phyloP scores from a whole-genome alignment of 1,140 invertebrate genomes.

The Drosophila gunungcola region DNA sequence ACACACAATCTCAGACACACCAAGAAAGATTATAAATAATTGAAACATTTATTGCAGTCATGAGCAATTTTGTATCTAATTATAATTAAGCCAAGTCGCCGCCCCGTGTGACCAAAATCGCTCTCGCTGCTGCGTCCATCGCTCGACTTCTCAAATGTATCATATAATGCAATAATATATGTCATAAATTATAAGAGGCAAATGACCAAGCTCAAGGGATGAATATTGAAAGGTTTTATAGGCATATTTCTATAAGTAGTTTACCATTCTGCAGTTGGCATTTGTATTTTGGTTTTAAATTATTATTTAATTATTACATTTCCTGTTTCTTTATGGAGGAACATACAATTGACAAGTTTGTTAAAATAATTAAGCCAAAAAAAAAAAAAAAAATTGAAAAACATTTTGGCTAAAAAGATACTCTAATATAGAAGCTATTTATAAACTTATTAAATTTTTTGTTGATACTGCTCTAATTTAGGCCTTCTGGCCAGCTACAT shows the following conservation, averaged over 20 bases:
- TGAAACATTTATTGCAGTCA: slow-evolving; percentile 82
- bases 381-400: too few relatives aligned
- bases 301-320: background rate
- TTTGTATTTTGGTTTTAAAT: slow-evolving; percentile 10
- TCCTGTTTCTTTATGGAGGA: too few relatives aligned
- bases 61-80: slow-evolving; percentile 78
- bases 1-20: slow-evolving; percentile 6
- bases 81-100: slow-evolving; percentile 67
- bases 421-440: too few relatives aligned
- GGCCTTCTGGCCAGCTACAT: background rate
- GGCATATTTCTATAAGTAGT: slow-evolving; percentile 1
- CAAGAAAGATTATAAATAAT: slow-evolving; percentile 73
- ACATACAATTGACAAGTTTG: too few relatives aligned
- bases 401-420: too few relatives aligned
- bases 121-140: slow-evolving; percentile 16
- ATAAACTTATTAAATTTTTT: too few relatives aligned
- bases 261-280: slow-evolving; percentile 62
- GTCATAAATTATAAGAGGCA: slow-evolving; percentile 71
- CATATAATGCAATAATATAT: slow-evolving; percentile 60
- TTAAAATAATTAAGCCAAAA: too few relatives aligned
- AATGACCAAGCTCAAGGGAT: slow-evolving; percentile 10
- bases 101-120: slow-evolving; percentile 10
- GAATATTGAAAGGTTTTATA: slow-evolving; percentile 17
- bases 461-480: too few relatives aligned
- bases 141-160: slow-evolving; percentile 18